Evolutionary conservation across 2,888 invertebrate genomes (phyloP).

Genomic region (Hyposoter didymator): DNA sequence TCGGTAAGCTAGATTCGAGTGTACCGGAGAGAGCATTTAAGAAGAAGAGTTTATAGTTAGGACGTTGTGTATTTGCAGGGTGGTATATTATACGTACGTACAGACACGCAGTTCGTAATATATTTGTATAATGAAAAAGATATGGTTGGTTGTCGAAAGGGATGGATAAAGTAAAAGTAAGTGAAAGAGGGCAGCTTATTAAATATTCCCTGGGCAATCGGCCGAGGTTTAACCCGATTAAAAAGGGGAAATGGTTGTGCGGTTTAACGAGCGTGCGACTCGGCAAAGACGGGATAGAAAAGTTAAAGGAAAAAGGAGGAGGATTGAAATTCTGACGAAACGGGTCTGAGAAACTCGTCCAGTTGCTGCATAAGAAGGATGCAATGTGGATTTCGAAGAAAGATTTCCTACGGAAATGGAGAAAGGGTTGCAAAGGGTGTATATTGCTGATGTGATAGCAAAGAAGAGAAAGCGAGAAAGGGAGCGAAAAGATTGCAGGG

Average conservation of each 20-base stretch:
- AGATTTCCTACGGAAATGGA: slow-evolving; percentile 49
- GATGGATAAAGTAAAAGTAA: background rate
- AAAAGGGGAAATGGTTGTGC: slow-evolving; percentile 66
- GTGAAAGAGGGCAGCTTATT: slow-evolving; percentile 56
- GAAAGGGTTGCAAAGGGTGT: slow-evolving; percentile 41
- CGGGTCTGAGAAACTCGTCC: slow-evolving; percentile 25
- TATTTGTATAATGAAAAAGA: slow-evolving; percentile 58
- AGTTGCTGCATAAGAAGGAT: slow-evolving; percentile 15
- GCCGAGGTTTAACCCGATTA: slow-evolving; percentile 67
- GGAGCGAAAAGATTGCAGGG: slow-evolving; percentile 4
- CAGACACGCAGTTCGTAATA: slow-evolving; percentile 21
- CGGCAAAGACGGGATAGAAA: slow-evolving; percentile 32
- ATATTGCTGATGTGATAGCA: slow-evolving; percentile 27
- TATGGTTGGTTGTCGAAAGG: background rate
- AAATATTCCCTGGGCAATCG: slow-evolving; percentile 67
- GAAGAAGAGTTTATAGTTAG: slow-evolving; percentile 27
- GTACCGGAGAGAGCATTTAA: slow-evolving; percentile 12
- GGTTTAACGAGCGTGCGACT: slow-evolving; percentile 68
- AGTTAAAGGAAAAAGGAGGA: slow-evolving; percentile 27
- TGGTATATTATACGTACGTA: background rate
- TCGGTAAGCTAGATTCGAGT: slow-evolving; percentile 23
- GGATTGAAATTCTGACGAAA: slow-evolving; percentile 22
- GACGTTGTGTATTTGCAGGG: background rate
- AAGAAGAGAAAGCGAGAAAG: slow-evolving; percentile 3
- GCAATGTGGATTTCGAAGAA: slow-evolving; percentile 42